Evolutionary conservation across 2,888 invertebrate species (phyloP).

Genomic region (Dermolepida albohirtum): DNA sequence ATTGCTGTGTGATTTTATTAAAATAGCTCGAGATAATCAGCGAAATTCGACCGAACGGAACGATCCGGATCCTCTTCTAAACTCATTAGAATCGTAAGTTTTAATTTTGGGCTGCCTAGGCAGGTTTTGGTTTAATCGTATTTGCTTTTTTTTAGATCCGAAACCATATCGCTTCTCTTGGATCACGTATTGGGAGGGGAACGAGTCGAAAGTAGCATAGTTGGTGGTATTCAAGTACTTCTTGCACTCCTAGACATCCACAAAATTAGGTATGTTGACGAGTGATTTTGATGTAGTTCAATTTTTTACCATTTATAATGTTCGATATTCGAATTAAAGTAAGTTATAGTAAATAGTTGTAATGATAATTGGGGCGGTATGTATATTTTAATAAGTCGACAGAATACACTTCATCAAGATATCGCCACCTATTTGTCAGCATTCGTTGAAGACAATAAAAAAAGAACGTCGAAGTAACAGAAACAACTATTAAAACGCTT

Average conservation of each 20-base stretch:
- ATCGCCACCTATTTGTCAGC: too few relatives aligned
- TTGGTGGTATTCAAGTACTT: slow-evolving; percentile 84
- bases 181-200: slow-evolving; percentile 79
- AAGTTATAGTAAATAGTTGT: too few relatives aligned
- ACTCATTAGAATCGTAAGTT: slow-evolving; percentile 79
- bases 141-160: slow-evolving; percentile 53
- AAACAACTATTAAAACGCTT: too few relatives aligned
- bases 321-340: too few relatives aligned
- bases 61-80: slow-evolving; percentile 79
- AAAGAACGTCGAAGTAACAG: too few relatives aligned
- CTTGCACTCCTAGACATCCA: slow-evolving; percentile 75
- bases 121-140: background rate
- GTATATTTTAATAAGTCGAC: too few relatives aligned
- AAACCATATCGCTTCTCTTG: slow-evolving; percentile 77
- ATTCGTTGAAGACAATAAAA: too few relatives aligned
- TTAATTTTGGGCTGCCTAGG: background rate
- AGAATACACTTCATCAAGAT: too few relatives aligned
- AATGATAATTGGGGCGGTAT: too few relatives aligned
- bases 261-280: slow-evolving; percentile 62
- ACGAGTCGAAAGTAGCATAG: slow-evolving; percentile 77
- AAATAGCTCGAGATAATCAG: slow-evolving; percentile 72
- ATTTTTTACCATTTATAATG: background rate
- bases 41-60: slow-evolving; percentile 71
- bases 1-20: slow-evolving; percentile 88
- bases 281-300: background rate